Base-by-base conservation (phyloP, 2,888 invertebrate species). In the Halictus quadricinctus region DNA sequence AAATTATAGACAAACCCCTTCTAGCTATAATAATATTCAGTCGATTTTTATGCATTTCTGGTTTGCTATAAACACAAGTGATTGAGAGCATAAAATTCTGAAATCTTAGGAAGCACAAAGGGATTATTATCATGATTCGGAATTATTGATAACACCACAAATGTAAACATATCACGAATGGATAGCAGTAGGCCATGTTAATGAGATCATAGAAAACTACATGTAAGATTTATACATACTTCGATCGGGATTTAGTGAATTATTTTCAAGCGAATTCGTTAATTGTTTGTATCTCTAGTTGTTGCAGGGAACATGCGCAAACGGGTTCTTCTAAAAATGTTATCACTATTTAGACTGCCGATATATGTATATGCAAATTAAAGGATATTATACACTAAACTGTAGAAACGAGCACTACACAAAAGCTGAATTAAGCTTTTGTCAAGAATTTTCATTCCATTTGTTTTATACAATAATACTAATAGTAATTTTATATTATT, bases 261-360 rank as follows among this genome's bases (percentile, higher is more conserved):
- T 79, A 76, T 75, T 75, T 21, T 75, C 74, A 83, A 85, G 80
- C 85, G 15, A 76, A 69, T 21, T 84, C 36, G 77, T 85, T 84
- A 84, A 85, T 80, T 46, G 29, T 66, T 77, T 25, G 29, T 76
- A n/a, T 69, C 13, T 54, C 29, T 66, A 0, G 10, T 78, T 29
- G 3, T 75, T 58, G 29, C 48, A 43, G 74, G 15, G 50, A 18
- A 25, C 82, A 80, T 78, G 80, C 76, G 75, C 50, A 73, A 76
- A 79, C 6, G 58, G 29, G 41, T 77, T 75, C 29, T 79, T 78
- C 54, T 48, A 80, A 50, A 72, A 25, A 46, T 75, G 41, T 66
- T 76, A 0, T 69, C 21, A 60, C 46, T n/a, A n/a, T n/a, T n/a
- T n/a, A 72, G 70, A 69, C 50, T 72, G 29, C 48, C 25, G 18